Conservation (phyloP, 2,113 vertebrate genomes). For the Paracanthobrama guichenoti region DNA sequence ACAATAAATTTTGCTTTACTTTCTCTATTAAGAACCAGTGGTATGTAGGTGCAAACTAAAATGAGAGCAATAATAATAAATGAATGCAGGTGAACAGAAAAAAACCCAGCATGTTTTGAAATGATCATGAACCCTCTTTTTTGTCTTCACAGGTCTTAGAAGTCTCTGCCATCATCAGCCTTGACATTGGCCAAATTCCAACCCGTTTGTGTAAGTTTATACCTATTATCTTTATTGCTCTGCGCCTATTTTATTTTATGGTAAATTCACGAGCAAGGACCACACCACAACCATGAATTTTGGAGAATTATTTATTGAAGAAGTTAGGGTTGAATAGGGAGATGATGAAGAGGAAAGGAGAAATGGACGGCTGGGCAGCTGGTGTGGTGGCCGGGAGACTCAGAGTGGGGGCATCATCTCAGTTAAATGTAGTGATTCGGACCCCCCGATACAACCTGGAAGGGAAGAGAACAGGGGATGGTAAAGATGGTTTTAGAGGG, state of each 20-base stretch:
- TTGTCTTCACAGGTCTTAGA: slow-evolving; percentile 45
- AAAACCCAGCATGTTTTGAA: background rate
- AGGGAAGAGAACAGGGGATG: too few relatives aligned
- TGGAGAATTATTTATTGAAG: too few relatives aligned
- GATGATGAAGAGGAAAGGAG: too few relatives aligned
- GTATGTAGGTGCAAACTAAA: background rate
- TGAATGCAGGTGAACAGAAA: background rate
- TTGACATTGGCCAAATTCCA: slow-evolving; percentile 8
- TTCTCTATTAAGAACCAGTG: background rate
- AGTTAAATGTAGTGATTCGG: too few relatives aligned
- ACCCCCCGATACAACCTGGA: too few relatives aligned
- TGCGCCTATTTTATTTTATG: background rate
- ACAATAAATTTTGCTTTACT: background rate
- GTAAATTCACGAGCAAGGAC: too few relatives aligned
- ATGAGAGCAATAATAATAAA: background rate
- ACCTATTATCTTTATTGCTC: background rate
- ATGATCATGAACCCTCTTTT: background rate
- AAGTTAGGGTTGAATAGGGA: too few relatives aligned
- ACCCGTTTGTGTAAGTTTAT: slow-evolving; percentile 48
- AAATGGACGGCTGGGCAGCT: too few relatives aligned
- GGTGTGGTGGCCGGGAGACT: too few relatives aligned
- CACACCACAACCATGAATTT: too few relatives aligned
- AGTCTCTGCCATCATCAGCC: slow-evolving; percentile 16
- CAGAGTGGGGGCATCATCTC: too few relatives aligned
- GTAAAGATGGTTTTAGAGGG: too few relatives aligned